phyloP scores from a whole-genome alignment of 2,113 vertebrate genomes.

The Caranx ignobilis region DNA sequence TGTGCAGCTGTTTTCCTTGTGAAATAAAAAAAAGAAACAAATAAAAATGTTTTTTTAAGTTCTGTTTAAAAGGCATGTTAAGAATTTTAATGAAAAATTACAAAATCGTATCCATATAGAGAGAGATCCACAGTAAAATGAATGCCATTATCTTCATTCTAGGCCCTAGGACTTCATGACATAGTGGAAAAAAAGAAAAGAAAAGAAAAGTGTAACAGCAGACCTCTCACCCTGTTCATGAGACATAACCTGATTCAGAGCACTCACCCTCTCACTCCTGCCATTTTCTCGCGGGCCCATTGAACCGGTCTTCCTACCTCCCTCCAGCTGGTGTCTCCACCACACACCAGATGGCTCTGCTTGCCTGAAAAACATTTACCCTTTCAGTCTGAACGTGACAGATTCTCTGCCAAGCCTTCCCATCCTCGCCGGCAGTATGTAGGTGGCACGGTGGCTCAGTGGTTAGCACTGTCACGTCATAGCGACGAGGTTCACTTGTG shows the following conservation, averaged over 20 bases:
- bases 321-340: conserved; percentile 74
- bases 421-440: conserved; percentile 49
- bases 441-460: conserved; percentile 55
- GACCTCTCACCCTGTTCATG: conserved; percentile 44
- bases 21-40: no score
- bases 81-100: not conserved
- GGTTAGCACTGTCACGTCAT: conserved; percentile 53
- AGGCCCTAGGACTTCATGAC: not conserved
- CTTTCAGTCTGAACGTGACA: conserved; percentile 71
- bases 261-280: conserved; percentile 44
- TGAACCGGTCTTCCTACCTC: conserved; percentile 64
- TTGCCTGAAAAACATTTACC: conserved; percentile 68
- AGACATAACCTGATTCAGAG: conserved; percentile 57
- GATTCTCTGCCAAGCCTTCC: conserved; percentile 53
- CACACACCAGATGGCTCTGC: conserved; percentile 76
- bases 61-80: no score
- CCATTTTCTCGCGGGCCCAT: conserved; percentile 51
- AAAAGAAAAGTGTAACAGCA: conserved; percentile 32
- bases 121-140: not conserved
- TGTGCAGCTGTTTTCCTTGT: no score
- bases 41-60: no score
- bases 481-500: conserved; percentile 36
- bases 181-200: not conserved
- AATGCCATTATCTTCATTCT: not conserved
- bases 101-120: not conserved